Conservation (phyloP, 2,113 vertebrate genomes). For the Oryzias curvinotus region DNA sequence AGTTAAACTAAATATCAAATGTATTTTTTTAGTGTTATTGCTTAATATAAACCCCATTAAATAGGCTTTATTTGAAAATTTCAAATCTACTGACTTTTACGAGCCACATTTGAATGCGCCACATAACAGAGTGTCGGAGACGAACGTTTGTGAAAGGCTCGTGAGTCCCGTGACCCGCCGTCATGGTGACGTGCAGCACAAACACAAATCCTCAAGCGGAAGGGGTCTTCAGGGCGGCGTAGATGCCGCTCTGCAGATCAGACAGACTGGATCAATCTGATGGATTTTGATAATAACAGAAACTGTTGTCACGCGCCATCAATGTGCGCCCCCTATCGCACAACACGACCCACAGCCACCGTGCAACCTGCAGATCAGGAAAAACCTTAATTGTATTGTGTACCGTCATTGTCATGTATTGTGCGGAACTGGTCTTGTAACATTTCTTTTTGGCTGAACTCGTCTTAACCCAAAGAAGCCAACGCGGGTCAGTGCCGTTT, state of each 20-base stretch:
- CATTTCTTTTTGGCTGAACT: conserved; percentile 24
- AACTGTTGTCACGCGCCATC: background rate
- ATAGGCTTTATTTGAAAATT: too few species aligned
- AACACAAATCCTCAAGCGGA: too few species aligned
- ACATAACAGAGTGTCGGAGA: conserved; percentile 18
- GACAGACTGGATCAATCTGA: background rate
- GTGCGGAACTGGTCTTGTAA: too few species aligned
- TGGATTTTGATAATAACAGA: background rate
- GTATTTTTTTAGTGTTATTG: too few species aligned
- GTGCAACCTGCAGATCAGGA: too few species aligned
- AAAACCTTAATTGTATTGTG: too few species aligned
- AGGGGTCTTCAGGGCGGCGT: too few species aligned
- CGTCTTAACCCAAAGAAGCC: conserved; percentile 35
- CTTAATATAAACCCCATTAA: too few species aligned
- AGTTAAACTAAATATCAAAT: too few species aligned
- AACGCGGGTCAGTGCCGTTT: conserved; percentile 27
- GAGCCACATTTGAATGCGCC: conserved; percentile 37
- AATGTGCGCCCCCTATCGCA: background rate
- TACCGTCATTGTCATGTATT: too few species aligned
- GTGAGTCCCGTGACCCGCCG: conserved; percentile 8
- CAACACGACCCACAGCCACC: too few species aligned
- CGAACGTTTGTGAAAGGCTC: too few species aligned
- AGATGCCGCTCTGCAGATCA: background rate
- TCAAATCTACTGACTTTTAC: background rate
- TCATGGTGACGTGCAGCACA: background rate